Evolutionary conservation across 2,888 invertebrate genomes (phyloP).

Genomic region (Phaedon cochleariae): DNA sequence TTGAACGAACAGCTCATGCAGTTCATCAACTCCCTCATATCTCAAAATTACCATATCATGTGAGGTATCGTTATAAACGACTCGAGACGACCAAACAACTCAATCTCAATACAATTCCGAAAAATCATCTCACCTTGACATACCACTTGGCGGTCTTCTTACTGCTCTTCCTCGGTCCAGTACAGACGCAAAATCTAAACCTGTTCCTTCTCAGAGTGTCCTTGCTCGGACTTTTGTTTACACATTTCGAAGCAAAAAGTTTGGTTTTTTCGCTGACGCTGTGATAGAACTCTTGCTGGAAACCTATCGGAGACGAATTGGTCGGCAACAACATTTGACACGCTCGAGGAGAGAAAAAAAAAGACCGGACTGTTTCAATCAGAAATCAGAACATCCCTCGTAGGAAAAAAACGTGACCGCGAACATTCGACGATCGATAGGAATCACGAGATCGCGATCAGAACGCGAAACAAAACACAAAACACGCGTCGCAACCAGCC

Average conservation of each 20-base stretch:
- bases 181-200: conserved; percentile 59
- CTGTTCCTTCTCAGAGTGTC: conserved; percentile 46
- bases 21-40: too few relatives aligned
- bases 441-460: background rate
- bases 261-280: conserved; percentile 56
- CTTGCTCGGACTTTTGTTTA: conserved; percentile 46
- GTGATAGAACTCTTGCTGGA: conserved; percentile 56
- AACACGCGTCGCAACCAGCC: background rate
- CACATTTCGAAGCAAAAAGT: conserved; percentile 55
- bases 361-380: background rate
- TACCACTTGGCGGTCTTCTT: conserved; percentile 73
- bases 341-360: conserved; percentile 1
- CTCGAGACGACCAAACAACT: background rate
- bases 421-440: conserved; percentile 1
- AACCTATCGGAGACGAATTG: conserved; percentile 53
- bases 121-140: conserved; percentile 71
- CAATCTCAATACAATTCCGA: background rate
- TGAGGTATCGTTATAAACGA: background rate
- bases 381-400: background rate
- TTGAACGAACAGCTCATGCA: too few relatives aligned
- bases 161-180: conserved; percentile 58
- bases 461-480: background rate
- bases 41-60: too few relatives aligned
- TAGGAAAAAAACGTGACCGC: too few relatives aligned
- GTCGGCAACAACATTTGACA: conserved; percentile 56